Conservation (phyloP, 2,888 invertebrate genomes). For the Saturnia pavonia region DNA sequence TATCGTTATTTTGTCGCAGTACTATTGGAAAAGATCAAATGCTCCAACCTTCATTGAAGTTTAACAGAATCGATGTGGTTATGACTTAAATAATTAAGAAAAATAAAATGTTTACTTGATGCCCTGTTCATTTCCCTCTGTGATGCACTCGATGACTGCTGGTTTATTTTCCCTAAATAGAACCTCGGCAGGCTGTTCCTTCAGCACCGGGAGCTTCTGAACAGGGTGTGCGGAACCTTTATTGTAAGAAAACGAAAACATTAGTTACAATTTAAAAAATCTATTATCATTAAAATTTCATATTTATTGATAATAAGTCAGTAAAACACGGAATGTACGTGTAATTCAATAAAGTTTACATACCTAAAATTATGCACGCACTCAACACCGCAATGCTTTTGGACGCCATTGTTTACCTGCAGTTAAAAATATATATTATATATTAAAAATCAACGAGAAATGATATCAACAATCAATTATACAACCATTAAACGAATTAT, state of each 20-base stretch:
- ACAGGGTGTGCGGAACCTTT: slow-evolving; percentile 32
- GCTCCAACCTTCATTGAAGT: no score
- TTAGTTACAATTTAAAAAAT: background rate
- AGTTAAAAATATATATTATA: background rate
- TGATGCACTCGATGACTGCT: slow-evolving; percentile 48
- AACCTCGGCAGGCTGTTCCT: slow-evolving; percentile 46
- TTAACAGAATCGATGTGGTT: background rate
- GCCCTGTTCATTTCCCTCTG: slow-evolving; percentile 40
- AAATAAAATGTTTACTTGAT: slow-evolving; percentile 46
- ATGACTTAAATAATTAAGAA: background rate
- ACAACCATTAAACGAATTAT: no score
- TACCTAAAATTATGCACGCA: slow-evolving; percentile 40
- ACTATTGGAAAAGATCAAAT: no score
- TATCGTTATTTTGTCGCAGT: no score
- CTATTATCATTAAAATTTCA: no score
- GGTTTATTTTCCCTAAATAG: slow-evolving; percentile 49
- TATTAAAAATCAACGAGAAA: background rate
- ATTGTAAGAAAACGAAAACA: background rate
- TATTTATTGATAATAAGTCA: no score
- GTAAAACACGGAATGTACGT: no score
- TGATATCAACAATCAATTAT: no score
- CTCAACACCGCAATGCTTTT: slow-evolving; percentile 31
- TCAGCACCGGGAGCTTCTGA: slow-evolving; percentile 45
- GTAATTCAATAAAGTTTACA: no score
- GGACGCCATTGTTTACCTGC: slow-evolving; percentile 31